phyloP scores from a whole-genome alignment of 1,140 invertebrate species.

The Rhopalosiphum padi region DNA sequence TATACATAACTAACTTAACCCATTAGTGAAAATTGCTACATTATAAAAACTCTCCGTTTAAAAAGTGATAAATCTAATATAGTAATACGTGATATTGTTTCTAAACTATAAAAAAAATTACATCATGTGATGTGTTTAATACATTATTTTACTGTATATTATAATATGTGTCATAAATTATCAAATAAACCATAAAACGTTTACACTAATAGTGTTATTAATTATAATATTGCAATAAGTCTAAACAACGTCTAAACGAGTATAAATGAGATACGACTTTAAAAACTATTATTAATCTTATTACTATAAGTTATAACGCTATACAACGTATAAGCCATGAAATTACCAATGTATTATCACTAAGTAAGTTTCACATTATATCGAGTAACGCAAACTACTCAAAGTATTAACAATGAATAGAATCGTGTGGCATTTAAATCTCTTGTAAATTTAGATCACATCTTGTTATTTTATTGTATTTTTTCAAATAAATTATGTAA shows the following conservation, averaged over 20 bases:
- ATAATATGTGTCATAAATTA: not conserved
- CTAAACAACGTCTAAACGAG: not conserved
- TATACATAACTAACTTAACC: not conserved
- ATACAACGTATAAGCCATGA: not conserved
- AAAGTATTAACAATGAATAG: not conserved
- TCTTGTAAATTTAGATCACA: not conserved
- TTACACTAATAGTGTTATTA: not conserved
- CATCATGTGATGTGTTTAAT: not conserved
- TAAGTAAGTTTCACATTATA: not conserved
- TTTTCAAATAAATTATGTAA: not conserved
- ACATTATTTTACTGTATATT: not conserved
- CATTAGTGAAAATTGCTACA: not conserved
- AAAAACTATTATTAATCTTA: slow-evolving; percentile 13
- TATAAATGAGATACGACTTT: not conserved
- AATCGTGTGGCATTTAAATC: not conserved
- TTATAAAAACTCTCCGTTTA: not conserved
- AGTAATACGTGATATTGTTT: not conserved
- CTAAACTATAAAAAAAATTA: not conserved
- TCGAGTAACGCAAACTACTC: not conserved
- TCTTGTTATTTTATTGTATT: not conserved
- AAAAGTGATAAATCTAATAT: not conserved
- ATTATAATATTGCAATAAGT: not conserved
- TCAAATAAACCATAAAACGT: not conserved
- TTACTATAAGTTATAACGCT: not conserved
- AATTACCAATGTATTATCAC: slow-evolving; percentile 8